Conservation (phyloP, 1,140 invertebrate genomes). For the Papilio xuthus region DNA sequence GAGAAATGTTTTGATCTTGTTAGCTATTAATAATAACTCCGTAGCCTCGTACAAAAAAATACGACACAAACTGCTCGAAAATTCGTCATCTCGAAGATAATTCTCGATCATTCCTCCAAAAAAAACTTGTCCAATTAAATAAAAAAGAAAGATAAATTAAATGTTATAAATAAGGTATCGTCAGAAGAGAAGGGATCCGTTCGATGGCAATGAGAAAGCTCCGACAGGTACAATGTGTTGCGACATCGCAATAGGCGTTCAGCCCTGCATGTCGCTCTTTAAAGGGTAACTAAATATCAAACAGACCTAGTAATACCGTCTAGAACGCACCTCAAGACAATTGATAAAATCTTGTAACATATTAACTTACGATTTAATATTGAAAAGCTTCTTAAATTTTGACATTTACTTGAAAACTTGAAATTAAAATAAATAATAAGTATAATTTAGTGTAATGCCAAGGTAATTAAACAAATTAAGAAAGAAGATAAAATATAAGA, state of each 20-base stretch:
- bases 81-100: neutral
- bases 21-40: neutral
- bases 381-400: neutral
- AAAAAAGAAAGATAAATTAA: neutral
- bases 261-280: constrained; percentile 43
- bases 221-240: constrained; percentile 58
- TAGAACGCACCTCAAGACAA: neutral
- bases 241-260: constrained; percentile 61
- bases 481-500: neutral
- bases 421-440: neutral
- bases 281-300: constrained; percentile 53
- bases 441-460: neutral
- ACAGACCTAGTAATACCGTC: constrained; percentile 27
- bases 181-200: constrained; percentile 63
- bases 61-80: neutral
- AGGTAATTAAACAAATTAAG: neutral
- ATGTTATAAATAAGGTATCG: constrained; percentile 46
- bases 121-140: neutral
- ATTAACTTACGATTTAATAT: neutral
- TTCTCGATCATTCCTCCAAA: neutral
- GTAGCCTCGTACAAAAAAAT: constrained; percentile 2
- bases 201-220: constrained; percentile 73
- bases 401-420: neutral
- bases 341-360: constrained; percentile 4
- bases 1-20: neutral